Conservation (phyloP, 1,140 invertebrate genomes). For the Orussus abietinus region DNA sequence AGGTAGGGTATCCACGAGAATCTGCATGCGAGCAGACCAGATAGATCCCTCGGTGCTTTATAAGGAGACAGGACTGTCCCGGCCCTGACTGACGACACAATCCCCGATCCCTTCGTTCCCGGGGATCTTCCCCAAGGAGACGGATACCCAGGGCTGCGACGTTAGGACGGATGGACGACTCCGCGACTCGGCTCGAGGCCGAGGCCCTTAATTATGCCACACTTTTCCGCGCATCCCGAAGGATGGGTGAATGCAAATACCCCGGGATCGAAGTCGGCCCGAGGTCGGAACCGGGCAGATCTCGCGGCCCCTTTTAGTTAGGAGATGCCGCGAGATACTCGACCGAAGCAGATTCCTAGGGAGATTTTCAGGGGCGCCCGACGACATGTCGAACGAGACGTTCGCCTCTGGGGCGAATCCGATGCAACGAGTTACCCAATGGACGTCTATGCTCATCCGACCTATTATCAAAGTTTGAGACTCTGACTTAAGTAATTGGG, state of each 20-base stretch:
- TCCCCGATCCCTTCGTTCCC: conserved; percentile 34
- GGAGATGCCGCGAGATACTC: conserved; percentile 48
- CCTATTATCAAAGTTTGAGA: no score
- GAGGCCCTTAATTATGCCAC: conserved; percentile 47
- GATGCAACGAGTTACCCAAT: no score
- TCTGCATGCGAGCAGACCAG: conserved; percentile 29
- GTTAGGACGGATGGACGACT: conserved; percentile 21
- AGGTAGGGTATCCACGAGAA: no score
- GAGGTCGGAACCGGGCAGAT: conserved; percentile 27
- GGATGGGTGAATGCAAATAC: conserved; percentile 39
- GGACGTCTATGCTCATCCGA: no score
- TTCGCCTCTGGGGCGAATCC: no score
- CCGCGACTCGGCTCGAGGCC: conserved; percentile 15
- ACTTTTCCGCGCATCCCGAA: conserved; percentile 31
- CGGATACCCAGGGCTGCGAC: background rate
- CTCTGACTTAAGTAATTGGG: no score
- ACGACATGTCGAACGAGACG: no score
- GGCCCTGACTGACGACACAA: conserved; percentile 45
- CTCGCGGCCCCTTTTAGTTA: conserved; percentile 45
- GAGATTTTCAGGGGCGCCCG: no score
- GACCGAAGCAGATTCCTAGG: no score
- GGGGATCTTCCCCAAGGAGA: conserved; percentile 21
- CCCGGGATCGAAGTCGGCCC: conserved; percentile 21
- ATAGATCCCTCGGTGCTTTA: conserved; percentile 30
- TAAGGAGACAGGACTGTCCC: conserved; percentile 28